Evolutionary conservation across 1,140 invertebrate genomes (phyloP), one percentile per base, ranked within the genome.

Genomic region (Drosophila parabipectinata): DNA sequence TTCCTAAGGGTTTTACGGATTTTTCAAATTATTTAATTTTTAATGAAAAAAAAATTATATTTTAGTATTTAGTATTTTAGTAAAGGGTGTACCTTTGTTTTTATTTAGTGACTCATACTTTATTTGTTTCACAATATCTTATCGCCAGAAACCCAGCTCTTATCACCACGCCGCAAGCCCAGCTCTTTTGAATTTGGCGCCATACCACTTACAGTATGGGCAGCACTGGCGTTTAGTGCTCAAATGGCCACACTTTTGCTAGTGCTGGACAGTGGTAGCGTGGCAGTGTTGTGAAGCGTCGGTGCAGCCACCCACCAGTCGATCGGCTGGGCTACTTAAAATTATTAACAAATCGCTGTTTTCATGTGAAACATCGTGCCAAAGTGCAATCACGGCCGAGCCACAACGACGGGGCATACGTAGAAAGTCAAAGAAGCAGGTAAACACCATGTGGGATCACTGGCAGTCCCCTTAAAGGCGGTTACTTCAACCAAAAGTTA

Each of bases 401-500:
- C 15, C 15, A 56, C 8, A 24, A 9, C n/a, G 32, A 10, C 32
- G 37, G 34, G 52, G 8, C 28, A 52, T 26, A 34, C 34, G 50
- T n/a, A 21, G 39, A 28, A 21, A 37, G 21, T 21, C 12, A 63
- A 4, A 15, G 14, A 14, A 37, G 1, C 59, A 68, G 59, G 64
- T 68, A 63, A 68, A 62, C 21, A 63, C 45, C 54, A 15, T 15
- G 9, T 15, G 24, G 30, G 10, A 21, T 14, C 41, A 15, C 24
- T 58, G 48, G 9, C 15, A 64, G 15, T 37, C 34, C 12, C 15
- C 14, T 64, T 32, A 71, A 58, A 63, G 37, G 66, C 50, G 68
- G 67, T 37, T 37, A 37, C 34, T 37, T 37, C 34, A 12, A 63
- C 58, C 51, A 18, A 44, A 44, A 66, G 75, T 83, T 79, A 79